Percentiles rank a stretch among this genome's conserved stretches.
phyloP scores from a whole-genome alignment of 1,140 invertebrate genomes.

The Trichonephila inaurata region DNA sequence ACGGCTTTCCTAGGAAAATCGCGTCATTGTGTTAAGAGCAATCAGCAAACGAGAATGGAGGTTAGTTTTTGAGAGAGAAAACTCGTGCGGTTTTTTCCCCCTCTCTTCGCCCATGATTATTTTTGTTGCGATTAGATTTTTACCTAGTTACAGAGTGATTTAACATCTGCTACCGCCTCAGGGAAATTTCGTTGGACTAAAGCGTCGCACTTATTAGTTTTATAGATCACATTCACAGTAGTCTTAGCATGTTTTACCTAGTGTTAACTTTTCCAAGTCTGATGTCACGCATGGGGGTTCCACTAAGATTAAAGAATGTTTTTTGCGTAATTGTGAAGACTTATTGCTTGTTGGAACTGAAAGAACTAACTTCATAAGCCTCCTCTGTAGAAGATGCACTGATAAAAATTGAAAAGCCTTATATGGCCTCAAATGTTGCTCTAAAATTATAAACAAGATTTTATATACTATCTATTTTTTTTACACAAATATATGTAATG shows the following conservation, averaged over 20 bases:
- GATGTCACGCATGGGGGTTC: too few relatives aligned
- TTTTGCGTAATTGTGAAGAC: too few relatives aligned
- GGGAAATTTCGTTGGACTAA: neutral
- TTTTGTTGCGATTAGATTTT: neutral
- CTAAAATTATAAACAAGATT: too few relatives aligned
- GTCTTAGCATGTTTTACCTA: neutral
- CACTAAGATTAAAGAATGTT: too few relatives aligned
- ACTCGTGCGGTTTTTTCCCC: neutral
- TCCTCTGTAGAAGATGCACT: too few relatives aligned
- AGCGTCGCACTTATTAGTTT: constrained; percentile 16
- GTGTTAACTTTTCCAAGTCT: neutral
- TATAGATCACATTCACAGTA: neutral
- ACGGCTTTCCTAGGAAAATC: constrained; percentile 61
- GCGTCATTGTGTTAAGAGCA: constrained; percentile 43
- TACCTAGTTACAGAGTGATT: constrained; percentile 30
- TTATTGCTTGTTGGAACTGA: too few relatives aligned
- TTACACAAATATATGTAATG: too few relatives aligned
- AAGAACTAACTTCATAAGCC: too few relatives aligned
- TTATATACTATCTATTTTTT: too few relatives aligned
- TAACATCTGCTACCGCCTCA: constrained; percentile 19
- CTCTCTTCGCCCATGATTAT: neutral
- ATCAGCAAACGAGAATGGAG: constrained; percentile 50
- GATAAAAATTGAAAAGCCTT: too few relatives aligned
- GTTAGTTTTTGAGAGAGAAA: neutral
- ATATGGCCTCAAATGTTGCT: too few relatives aligned